These are phyloP conservation scores for Aricia artaxerxes DNA, from an alignment of 2,888 invertebrate genomes.

Conservation along the genomic window DNA sequence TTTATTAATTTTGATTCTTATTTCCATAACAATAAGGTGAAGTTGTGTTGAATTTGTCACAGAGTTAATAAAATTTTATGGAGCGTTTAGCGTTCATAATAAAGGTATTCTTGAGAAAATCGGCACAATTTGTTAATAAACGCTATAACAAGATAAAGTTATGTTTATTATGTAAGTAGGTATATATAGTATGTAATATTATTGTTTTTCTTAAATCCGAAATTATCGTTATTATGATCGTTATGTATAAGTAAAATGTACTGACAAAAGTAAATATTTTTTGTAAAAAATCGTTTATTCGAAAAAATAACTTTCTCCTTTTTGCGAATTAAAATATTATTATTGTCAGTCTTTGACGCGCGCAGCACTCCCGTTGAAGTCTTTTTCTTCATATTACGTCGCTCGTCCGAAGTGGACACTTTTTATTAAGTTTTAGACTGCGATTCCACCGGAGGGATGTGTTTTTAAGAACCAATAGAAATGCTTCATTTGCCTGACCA, in stretches of 20 bases:
- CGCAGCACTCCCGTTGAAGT: neutral
- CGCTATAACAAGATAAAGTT: neutral
- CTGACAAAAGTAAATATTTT: no score
- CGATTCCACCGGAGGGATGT: no score
- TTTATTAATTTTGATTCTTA: neutral
- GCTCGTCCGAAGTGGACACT: no score
- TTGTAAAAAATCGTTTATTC: no score
- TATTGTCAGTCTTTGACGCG: neutral
- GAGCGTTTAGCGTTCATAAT: neutral
- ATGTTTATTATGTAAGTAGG: neutral
- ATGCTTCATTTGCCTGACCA: no score
- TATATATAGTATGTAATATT: neutral
- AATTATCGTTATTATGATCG: neutral
- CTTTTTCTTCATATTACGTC: neutral
- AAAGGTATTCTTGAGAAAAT: neutral
- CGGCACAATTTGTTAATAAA: constrained; percentile 22
- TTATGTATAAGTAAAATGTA: no score
- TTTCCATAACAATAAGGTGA: neutral
- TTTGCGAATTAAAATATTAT: no score
- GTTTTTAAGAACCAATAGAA: no score
- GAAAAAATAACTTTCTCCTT: no score
- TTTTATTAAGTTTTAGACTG: neutral
- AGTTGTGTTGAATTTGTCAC: neutral
- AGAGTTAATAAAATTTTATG: neutral
- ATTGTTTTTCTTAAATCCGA: neutral